Evolutionary conservation across 2,797 vertebrate genomes (phyloP), one percentile per base, ranked within the genome.

Genomic region (Pseudochromis fuscus): DNA sequence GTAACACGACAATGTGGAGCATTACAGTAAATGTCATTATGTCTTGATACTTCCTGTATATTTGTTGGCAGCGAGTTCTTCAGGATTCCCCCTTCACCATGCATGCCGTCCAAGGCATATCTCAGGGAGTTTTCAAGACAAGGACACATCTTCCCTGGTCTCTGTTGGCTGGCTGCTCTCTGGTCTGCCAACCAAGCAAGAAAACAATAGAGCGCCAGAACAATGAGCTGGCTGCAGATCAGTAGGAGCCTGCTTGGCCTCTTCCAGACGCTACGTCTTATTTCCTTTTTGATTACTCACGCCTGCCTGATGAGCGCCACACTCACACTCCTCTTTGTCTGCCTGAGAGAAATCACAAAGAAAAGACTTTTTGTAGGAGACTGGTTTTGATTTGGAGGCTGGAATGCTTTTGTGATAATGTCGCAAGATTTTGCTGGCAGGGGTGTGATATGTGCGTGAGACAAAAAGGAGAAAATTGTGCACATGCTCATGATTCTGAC

Each of bases 231-330:
- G 88, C 91, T 80, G 40, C 59, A 74, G 83, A 92, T 93, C 91
- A 90, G 83, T 89, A 53, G 62, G 60, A 49, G 61, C 75, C 66
- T 30, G 28, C 65, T 83, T 61, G 75, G 82, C 81, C 60, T 85
- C 77, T 75, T 59, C 80, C 78, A 92, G 91, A 92, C 89, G 72
- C 88, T 88, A 91, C 84, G 88, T 91, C 85, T 87, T 85, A 75
- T 91, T 90, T 90, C 87, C 88, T 88, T 76, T 85, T 85, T 89
- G 89, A 91, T 92, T 92, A 91, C 89, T 92, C 91, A 91, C 75
- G 82, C 79, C 84, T 76, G 86, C 80, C 72, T 72, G 83, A 88
- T 79, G 85, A 87, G 84, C 83, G 4, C 75, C 87, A 84, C 80
- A 79, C 90, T 86, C 79, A 19, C 68, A 85, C 82, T 87, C 86